Evolutionary conservation across 1,140 invertebrate species (phyloP).

Genomic region (Zaprionus capensis): DNA sequence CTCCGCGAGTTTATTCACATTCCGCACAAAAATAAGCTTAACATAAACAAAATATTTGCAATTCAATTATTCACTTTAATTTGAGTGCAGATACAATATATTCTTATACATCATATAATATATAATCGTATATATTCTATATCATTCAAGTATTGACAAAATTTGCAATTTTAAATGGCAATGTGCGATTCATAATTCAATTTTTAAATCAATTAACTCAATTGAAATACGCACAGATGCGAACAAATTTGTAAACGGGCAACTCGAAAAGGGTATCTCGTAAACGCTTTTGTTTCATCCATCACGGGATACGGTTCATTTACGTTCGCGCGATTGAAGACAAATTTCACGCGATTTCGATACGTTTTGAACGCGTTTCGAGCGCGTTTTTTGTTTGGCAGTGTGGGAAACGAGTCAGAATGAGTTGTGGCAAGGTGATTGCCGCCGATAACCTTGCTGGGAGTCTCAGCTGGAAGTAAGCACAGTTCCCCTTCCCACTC

Average conservation of each 20-base stretch:
- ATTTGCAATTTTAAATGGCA: conserved; percentile 27
- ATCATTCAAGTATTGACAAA: not conserved
- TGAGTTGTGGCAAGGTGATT: not conserved
- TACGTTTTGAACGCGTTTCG: not conserved
- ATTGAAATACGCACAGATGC: not conserved
- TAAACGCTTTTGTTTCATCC: not conserved
- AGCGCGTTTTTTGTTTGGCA: not conserved
- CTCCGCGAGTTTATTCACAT: conserved; percentile 36
- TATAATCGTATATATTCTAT: not conserved
- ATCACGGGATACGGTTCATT: not conserved
- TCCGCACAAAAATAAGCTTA: not conserved
- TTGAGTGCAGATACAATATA: not conserved
- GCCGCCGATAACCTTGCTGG: not conserved
- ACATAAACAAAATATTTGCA: conserved; percentile 18
- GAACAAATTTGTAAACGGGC: not conserved
- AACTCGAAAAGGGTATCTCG: not conserved
- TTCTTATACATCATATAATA: not conserved
- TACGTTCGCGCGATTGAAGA: not conserved
- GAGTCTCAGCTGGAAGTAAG: not conserved
- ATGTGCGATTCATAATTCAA: conserved; percentile 27
- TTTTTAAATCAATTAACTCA: conserved; percentile 32
- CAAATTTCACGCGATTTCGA: not conserved
- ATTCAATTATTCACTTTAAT: conserved; percentile 33
- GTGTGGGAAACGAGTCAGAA: not conserved
- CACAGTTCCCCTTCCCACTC: not conserved